phyloP scores from a whole-genome alignment of 2,113 vertebrate species.

The Percopsis transmontana region DNA sequence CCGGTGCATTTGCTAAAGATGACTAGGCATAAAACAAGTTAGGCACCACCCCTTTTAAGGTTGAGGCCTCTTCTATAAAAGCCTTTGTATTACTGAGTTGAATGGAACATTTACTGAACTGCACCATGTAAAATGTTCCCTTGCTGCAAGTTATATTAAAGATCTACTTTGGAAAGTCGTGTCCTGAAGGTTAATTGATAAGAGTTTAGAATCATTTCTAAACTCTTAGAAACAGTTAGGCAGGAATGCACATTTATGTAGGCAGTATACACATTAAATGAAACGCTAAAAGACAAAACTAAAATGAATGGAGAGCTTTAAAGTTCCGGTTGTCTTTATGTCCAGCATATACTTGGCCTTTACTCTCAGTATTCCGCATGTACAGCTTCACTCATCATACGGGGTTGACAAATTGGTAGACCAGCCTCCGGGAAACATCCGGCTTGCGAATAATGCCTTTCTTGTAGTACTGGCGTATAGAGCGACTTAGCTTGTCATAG shows the following conservation, averaged over 20 bases:
- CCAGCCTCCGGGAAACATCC: slow-evolving; percentile 90
- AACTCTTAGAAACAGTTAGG: slow-evolving; percentile 40
- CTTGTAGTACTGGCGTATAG: slow-evolving; percentile 97
- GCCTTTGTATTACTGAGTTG: no score
- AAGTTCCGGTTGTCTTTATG: slow-evolving; percentile 32
- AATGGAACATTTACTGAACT: no score
- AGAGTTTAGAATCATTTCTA: no score
- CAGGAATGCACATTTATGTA: slow-evolving; percentile 58
- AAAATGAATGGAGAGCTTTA: slow-evolving; percentile 1
- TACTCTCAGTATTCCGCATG: slow-evolving; percentile 16
- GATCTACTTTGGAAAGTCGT: no score
- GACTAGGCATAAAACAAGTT: no score
- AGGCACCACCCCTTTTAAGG: slow-evolving; percentile 6
- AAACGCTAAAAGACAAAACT: slow-evolving; percentile 12
- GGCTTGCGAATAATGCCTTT: slow-evolving; percentile 95
- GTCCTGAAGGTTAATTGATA: no score
- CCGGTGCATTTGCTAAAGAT: no score
- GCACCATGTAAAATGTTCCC: no score
- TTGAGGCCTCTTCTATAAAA: no score
- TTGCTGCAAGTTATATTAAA: no score
- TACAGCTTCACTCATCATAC: slow-evolving; percentile 68
- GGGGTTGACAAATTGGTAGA: slow-evolving; percentile 94
- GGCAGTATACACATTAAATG: slow-evolving; percentile 55
- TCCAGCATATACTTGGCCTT: slow-evolving; percentile 49
- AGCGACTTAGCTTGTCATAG: slow-evolving; percentile 96